A percentile compares a stretch with the other conserved stretches of the same genome.
Evolutionary conservation across 2,797 vertebrate species (phyloP).

Genomic region (Arremon aurantiirostris): DNA sequence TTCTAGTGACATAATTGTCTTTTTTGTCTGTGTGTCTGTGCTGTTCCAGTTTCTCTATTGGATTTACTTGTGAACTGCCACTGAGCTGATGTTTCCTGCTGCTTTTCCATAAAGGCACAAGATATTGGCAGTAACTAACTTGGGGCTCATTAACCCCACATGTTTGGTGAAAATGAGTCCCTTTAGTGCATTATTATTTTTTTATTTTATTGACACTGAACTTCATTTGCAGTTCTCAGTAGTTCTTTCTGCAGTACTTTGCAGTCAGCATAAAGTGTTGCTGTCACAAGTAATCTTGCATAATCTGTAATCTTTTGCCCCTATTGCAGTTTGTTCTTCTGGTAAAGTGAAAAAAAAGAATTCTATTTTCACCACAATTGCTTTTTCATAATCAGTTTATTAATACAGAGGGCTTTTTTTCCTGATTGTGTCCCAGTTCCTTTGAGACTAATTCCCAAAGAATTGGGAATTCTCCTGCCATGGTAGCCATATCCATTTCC

Average conservation of each 20-base stretch:
- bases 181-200: neutral
- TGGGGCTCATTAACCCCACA: neutral
- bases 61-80: neutral
- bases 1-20: neutral
- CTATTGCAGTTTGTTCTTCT: neutral
- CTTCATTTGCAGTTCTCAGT: neutral
- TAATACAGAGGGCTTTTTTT: neutral
- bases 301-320: conserved; percentile 18
- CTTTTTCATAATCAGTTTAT: neutral
- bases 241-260: neutral
- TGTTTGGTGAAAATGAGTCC: neutral
- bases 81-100: neutral
- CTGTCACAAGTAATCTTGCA: conserved; percentile 10
- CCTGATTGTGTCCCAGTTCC: neutral
- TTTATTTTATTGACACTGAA: neutral
- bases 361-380: neutral
- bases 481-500: neutral
- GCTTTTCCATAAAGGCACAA: neutral
- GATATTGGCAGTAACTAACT: neutral
- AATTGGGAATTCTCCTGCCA: neutral
- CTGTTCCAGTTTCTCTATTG: neutral
- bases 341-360: neutral
- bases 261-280: neutral
- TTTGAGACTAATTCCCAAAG: neutral
- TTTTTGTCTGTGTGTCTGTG: neutral